These are phyloP conservation scores for Oscheius onirici DNA, from an alignment of 2,888 invertebrate species.

Conservation along the genomic window DNA sequence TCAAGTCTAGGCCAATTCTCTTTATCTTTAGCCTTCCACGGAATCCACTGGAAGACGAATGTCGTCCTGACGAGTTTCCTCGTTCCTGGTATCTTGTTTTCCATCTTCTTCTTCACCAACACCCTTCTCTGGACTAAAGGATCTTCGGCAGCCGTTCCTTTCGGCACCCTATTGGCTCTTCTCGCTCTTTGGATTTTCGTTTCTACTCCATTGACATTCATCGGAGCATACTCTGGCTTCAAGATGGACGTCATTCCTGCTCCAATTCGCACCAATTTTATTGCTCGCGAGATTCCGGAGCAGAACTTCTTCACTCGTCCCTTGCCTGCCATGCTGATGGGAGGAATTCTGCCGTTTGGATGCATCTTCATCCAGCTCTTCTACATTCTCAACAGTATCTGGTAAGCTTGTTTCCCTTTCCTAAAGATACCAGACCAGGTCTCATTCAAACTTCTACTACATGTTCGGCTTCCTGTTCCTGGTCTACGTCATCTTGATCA, in stretches of 20 bases:
- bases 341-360: slow-evolving; percentile 94
- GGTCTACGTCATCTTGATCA: slow-evolving; percentile 93
- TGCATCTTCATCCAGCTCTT: slow-evolving; percentile 98
- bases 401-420: slow-evolving; percentile 76
- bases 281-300: slow-evolving; percentile 96
- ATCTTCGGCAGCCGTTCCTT: slow-evolving; percentile 94
- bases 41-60: slow-evolving; percentile 98
- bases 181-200: slow-evolving; percentile 96
- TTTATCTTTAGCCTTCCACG: slow-evolving; percentile 80
- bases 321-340: slow-evolving; percentile 94
- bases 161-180: slow-evolving; percentile 91
- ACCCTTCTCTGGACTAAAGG: slow-evolving; percentile 93
- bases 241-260: slow-evolving; percentile 82
- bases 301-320: slow-evolving; percentile 95
- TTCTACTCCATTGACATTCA: slow-evolving; percentile 94
- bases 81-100: slow-evolving; percentile 96
- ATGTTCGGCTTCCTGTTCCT: slow-evolving; percentile 99
- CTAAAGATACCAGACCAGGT: too few relatives aligned
- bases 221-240: slow-evolving; percentile 98
- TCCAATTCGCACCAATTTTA: slow-evolving; percentile 97
- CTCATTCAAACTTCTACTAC: slow-evolving; percentile 83
- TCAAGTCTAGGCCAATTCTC: too few relatives aligned
- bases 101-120: slow-evolving; percentile 96
- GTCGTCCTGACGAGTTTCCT: slow-evolving; percentile 94
- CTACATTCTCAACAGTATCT: slow-evolving; percentile 97